Percentiles rank a stretch among this genome's conserved stretches.
Conservation (phyloP, 2,888 invertebrate genomes). For the Prionchulus punctatus region DNA sequence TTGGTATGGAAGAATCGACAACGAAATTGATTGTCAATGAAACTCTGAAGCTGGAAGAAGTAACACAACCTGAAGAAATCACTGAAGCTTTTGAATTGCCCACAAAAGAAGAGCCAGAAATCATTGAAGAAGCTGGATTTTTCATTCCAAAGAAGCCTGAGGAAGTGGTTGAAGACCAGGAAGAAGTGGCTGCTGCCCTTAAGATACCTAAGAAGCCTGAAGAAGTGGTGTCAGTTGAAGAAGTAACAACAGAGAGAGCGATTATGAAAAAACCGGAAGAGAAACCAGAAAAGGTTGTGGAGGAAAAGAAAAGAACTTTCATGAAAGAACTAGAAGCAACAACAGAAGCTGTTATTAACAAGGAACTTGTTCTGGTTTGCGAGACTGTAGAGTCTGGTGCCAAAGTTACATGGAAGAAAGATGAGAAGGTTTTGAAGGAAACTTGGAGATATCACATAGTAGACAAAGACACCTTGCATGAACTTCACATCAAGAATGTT, state of each 20-base stretch:
- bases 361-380: neutral
- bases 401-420: neutral
- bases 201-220: neutral
- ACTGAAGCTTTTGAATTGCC: conserved; percentile 64
- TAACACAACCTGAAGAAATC: conserved; percentile 2
- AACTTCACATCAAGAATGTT: conserved; percentile 23
- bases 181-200: neutral
- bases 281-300: neutral
- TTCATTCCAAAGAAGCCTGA: neutral
- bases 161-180: neutral
- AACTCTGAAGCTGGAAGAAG: neutral
- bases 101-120: conserved; percentile 49
- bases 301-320: too few relatives aligned
- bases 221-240: neutral
- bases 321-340: too few relatives aligned
- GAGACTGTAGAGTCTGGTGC: neutral
- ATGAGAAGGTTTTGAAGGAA: neutral
- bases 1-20: neutral
- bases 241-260: neutral
- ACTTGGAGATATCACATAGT: neutral
- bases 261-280: neutral
- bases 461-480: neutral
- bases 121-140: too few relatives aligned
- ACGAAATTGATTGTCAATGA: neutral
- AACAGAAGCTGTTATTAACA: too few relatives aligned